Evolutionary conservation across 2,888 invertebrate species (phyloP), one percentile per base, ranked within the genome.

Genomic region (Ganaspis brasiliensis): DNA sequence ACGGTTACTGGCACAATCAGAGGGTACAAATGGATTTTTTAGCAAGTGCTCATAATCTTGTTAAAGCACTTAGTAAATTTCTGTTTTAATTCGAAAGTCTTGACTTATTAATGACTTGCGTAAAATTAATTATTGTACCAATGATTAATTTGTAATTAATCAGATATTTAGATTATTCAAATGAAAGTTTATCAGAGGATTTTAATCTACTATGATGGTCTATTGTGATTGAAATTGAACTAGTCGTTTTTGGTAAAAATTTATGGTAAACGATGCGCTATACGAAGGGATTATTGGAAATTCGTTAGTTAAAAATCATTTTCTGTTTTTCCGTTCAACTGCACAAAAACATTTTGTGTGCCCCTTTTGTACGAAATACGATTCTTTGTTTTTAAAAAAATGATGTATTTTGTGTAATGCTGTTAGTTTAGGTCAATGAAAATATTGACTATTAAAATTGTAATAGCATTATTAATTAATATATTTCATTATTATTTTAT

Each of bases 341-440:
- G 37, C 16, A n/a, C n/a, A 24, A 59, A 24, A 19, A 9, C n/a
- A 49, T 37, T 63, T 37, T 10, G 16, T 12, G 12, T 21, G 2
- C 49, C n/a, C 19, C 19, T 14, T 12, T 40, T 14, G 40, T 21
- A 2, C 0, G 37, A 40, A 40, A 67, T 67, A 21, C n/a, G 45
- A 67, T 21, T 67, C 21, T 21, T 8, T 40, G 12, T n/a, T 40
- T 21, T 2, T 12, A 19, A 40, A 72, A 72, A 40, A 9, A 59
- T 45, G 61, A 49, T 57, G n/a, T 37, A 35, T 67, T 67, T 37
- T 63, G 26, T 57, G 14, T 21, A 37, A 67, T 67, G 45, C 67
- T 40, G 19, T 67, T 67, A 67, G 6, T 45, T 45, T 24, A 24
- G 31, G 37, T 3, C 16, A 40, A 3, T 73, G n/a, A 56, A 31